A percentile compares a stretch with the other conserved stretches of the same genome.
phyloP scores from a whole-genome alignment of 92 coral and sea anemone species.

The Scolanthus callimorphus region DNA sequence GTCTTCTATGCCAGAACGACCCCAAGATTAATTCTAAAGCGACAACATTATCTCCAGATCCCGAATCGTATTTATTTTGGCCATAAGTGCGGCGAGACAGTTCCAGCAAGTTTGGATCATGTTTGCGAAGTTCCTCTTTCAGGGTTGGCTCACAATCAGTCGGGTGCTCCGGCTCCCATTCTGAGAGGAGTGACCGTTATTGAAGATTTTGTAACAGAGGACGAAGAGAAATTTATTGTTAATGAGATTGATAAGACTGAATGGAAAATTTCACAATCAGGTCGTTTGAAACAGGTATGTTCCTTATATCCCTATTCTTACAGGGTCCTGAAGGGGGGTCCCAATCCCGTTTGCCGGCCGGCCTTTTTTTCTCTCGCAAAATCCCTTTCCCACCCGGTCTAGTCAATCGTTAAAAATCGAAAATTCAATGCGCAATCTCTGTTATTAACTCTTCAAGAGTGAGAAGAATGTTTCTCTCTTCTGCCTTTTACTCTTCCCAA shows the following conservation, averaged over 20 bases:
- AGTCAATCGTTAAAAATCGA: too few relatives aligned
- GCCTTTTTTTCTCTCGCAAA: background rate
- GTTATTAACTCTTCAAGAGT: too few relatives aligned
- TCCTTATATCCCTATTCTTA: background rate
- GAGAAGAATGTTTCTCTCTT: too few relatives aligned
- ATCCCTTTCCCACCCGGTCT: too few relatives aligned
- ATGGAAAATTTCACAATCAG: conserved; percentile 93
- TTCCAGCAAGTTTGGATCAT: conserved; percentile 2
- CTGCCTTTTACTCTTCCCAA: too few relatives aligned
- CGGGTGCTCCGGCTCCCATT: conserved; percentile 1
- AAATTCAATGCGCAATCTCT: too few relatives aligned
- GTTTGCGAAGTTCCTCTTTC: conserved; percentile 7
- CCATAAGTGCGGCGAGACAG: conserved; percentile 44
- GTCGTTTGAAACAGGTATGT: conserved; percentile 86
- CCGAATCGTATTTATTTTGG: conserved; percentile 47
- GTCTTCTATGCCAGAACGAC: conserved; percentile 74
- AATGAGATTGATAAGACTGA: conserved; percentile 67
- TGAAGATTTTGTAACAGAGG: conserved; percentile 59
- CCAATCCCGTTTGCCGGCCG: too few relatives aligned
- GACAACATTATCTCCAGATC: background rate
- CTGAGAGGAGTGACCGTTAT: conserved; percentile 68
- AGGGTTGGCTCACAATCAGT: too few relatives aligned
- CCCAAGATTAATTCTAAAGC: background rate
- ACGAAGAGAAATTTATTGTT: conserved; percentile 64
- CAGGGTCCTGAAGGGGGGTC: too few relatives aligned